Evolutionary conservation across 1,140 invertebrate genomes (phyloP), one percentile per base, ranked within the genome.

Genomic region (Cotesia typhae): DNA sequence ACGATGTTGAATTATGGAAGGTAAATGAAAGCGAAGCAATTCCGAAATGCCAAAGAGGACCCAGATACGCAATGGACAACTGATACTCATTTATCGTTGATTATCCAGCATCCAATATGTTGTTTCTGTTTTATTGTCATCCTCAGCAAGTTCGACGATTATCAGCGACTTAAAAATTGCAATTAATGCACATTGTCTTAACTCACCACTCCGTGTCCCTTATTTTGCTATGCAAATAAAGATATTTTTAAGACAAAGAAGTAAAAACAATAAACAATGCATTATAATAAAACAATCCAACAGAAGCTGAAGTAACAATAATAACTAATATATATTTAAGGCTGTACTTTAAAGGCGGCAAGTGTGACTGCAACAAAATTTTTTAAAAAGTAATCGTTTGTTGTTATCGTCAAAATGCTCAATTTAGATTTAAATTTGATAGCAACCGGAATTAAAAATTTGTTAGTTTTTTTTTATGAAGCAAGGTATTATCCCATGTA

Each of bases 1-100:
- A 98, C 88, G 96, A 98, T 88, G 97, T 99, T 74, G 97, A 99
- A 87, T 90, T 97, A 78, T 99, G 97, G 97, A 99, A 98, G 90
- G 91, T 94, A 72, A 97, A 97, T 87, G 96, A 98, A 88, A 93
- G 91, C 76, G 95, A 98, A 88, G 98, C 98, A 77, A 99, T 99
- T 86, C 92, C n/a, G 95, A 81, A 96, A 96, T 89, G 96, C 96
- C 80, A 95, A 95, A 88, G 95, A 98, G 86, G 96, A 98, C 96
- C 82, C 92, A 93, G 92, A 89, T 97, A 97, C 87, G 96, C 96
- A 80, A 95, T 96, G 93, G 94, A 95, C 86, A 95, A 95, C 89
- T 94, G 90, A 93, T 88, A n/a, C 81, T 84, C 80, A 80, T 73
- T 74, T 71, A 73, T 77, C 20, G 68, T 73, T 71, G n/a, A 79